Conservation (phyloP, 2,113 vertebrate genomes). For the Callospermophilus lateralis region DNA sequence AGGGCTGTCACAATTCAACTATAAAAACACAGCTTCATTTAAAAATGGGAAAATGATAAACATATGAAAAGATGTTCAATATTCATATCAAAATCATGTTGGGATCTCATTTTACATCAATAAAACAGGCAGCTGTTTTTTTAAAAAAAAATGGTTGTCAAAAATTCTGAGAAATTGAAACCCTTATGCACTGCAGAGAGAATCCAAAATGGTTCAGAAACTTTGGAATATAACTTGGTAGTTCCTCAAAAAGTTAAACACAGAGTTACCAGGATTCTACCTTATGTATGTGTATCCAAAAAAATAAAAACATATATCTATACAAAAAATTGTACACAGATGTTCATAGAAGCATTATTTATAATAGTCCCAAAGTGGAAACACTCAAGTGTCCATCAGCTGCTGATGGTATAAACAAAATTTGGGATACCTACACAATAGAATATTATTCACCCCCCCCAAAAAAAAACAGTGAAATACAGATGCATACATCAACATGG, state of each 20-base stretch:
- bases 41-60: not conserved
- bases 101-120: not conserved
- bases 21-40: slow-evolving; percentile 31
- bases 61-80: not conserved
- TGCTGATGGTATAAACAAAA: not conserved
- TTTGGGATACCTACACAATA: not conserved
- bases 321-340: not conserved
- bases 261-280: no score
- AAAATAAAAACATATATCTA: no score
- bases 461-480: not conserved
- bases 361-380: not conserved
- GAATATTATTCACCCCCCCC: not conserved
- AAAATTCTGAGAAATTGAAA: not conserved
- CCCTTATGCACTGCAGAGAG: no score
- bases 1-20: not conserved
- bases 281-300: no score
- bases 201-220: no score
- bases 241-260: no score
- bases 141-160: not conserved
- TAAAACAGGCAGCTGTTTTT: not conserved
- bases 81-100: not conserved
- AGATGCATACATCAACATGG: not conserved
- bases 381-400: not conserved
- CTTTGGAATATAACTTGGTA: no score
- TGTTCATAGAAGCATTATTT: not conserved